These are phyloP conservation scores for Thecocarcelia acutangulata DNA, from an alignment of 2,888 invertebrate genomes.

Conservation along the genomic window DNA sequence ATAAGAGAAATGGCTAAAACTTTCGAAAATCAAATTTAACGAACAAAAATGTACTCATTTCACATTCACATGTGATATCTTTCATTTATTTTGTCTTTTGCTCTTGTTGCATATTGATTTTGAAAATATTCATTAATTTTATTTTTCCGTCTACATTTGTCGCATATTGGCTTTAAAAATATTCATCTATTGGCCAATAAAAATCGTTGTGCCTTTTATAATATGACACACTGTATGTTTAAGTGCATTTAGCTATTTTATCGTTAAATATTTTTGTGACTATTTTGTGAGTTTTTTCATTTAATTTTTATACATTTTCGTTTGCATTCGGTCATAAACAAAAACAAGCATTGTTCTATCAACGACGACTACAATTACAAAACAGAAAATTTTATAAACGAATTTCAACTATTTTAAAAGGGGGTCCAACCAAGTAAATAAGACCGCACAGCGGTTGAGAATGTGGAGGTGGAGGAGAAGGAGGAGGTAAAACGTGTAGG, in stretches of 20 bases:
- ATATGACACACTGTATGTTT: slow-evolving; percentile 12
- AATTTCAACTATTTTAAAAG: slow-evolving; percentile 33
- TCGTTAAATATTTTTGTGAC: slow-evolving; percentile 55
- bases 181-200: too few species aligned
- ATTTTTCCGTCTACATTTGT: too few species aligned
- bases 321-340: slow-evolving; percentile 64
- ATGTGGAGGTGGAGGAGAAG: slow-evolving; percentile 7
- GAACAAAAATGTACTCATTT: too few species aligned
- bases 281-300: slow-evolving; percentile 33
- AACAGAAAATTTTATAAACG: slow-evolving; percentile 11
- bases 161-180: too few species aligned
- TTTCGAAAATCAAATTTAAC: too few species aligned
- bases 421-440: slow-evolving; percentile 11
- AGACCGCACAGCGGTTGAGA: slow-evolving; percentile 14
- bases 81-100: too few species aligned
- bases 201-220: background rate
- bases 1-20: too few species aligned
- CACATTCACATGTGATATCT: too few species aligned
- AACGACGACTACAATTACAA: slow-evolving; percentile 40
- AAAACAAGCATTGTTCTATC: slow-evolving; percentile 65
- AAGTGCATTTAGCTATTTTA: slow-evolving; percentile 45
- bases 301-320: slow-evolving; percentile 46
- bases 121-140: too few species aligned
- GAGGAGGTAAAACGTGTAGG: background rate
- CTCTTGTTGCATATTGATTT: too few species aligned